These are phyloP conservation scores for Beris chalybata DNA, from an alignment of 2,888 invertebrate genomes.

Conservation along the genomic window DNA sequence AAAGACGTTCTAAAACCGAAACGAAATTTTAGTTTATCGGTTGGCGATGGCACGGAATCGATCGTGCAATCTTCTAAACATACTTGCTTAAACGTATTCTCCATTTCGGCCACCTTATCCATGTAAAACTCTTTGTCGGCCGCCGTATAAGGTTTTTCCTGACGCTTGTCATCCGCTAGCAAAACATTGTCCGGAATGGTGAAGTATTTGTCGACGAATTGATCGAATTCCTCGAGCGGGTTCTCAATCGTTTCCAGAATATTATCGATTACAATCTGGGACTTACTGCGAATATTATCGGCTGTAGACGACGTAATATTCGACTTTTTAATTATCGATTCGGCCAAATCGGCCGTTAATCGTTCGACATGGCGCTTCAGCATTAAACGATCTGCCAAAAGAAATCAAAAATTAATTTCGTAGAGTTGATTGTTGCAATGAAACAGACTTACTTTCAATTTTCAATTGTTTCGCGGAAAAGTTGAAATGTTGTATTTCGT, in stretches of 20 bases:
- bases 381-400: constrained; percentile 25
- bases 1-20: constrained; percentile 41
- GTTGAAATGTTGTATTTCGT: constrained; percentile 46
- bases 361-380: constrained; percentile 11
- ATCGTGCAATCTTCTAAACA: constrained; percentile 8
- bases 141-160: constrained; percentile 43
- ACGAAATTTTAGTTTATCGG: background rate
- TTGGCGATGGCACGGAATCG: background rate
- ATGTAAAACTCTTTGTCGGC: constrained; percentile 44
- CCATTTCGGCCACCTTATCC: constrained; percentile 42
- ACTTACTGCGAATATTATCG: constrained; percentile 33
- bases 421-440: constrained; percentile 6
- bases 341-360: constrained; percentile 8
- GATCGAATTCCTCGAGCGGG: constrained; percentile 41
- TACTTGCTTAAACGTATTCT: constrained; percentile 46
- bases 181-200: constrained; percentile 49
- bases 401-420: constrained; percentile 5
- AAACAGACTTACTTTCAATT: constrained; percentile 43
- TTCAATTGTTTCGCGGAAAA: constrained; percentile 45
- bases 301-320: constrained; percentile 42
- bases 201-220: constrained; percentile 46
- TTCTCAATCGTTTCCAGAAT: constrained; percentile 42
- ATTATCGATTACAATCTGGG: constrained; percentile 39
- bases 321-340: constrained; percentile 38
- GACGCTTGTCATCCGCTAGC: constrained; percentile 45